Base-by-base conservation (phyloP, 2,113 vertebrate species). In the Mormyrus lacerda region DNA sequence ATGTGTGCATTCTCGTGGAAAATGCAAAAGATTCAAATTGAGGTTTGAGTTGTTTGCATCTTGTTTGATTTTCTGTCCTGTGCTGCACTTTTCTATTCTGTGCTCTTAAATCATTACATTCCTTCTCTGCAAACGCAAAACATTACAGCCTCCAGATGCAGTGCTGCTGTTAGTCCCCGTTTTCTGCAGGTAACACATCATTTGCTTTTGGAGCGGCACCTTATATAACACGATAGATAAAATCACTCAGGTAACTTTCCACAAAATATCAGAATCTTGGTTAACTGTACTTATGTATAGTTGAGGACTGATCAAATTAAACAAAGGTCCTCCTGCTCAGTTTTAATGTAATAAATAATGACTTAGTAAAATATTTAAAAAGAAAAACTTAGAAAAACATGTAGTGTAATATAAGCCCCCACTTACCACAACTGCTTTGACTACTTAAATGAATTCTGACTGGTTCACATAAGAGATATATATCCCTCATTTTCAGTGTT, bases 31-130 rank as follows among this genome's bases (percentile, higher is more conserved):
- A 45, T 84, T 61, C 76, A 19, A 19, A 89, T 35, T 58, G 9
- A 24, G 79, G 39, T 45, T 55, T 89, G 35, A 53, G 42, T 58
- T 48, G 65, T 39, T 31, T 4, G 2, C 31, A 53, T 31, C 55
- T 89, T 61, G 88, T 89, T 89, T 89, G 88, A 84, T 89, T 89
- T 79, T 69, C 69, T 82, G 2, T 88, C 48, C 47, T 61, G 79
- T 65, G 88, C 53, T 17, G 51, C 88, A 84, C 88, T 45, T 13
- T 84, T 27, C 21, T 89, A 24, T 47, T 45, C 76, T 42, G 44
- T 35, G 27, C 73, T 51, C 50, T 79, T 35, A 89, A 89, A 82
- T 50, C 8, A 51, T 53, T 83, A 83, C 73, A 89, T n/a, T 82
- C 45, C 53, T 51, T 89, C 51, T 85, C 4, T 53, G 4, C 76